A percentile compares a stretch with the other conserved stretches of the same genome.
Evolutionary conservation across 1,140 invertebrate species (phyloP).

Genomic region (Leptopilina boulardi): DNA sequence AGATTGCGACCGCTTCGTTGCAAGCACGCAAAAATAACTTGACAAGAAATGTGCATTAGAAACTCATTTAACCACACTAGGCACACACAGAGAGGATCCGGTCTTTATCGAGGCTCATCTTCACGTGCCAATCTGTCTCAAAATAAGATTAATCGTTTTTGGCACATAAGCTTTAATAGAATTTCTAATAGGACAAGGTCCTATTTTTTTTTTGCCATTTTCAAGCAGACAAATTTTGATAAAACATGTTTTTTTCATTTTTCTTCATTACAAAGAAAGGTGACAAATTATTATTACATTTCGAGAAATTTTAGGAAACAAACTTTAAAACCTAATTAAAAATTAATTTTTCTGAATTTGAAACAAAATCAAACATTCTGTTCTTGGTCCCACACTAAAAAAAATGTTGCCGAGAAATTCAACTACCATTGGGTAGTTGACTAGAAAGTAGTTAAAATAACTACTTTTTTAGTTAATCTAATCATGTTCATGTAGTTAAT

Average conservation of each 20-base stretch:
- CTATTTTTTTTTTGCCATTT: background rate
- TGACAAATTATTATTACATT: no score
- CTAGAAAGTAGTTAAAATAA: no score
- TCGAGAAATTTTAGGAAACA: no score
- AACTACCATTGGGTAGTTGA: no score
- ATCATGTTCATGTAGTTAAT: no score
- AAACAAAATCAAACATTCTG: no score
- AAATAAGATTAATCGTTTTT: constrained; percentile 18
- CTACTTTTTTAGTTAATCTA: no score
- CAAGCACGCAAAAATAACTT: constrained; percentile 13
- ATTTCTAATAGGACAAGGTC: background rate
- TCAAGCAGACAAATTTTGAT: background rate
- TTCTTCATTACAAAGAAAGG: no score
- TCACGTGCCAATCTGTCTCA: constrained; percentile 8
- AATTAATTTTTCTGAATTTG: no score
- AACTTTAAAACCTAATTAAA: no score
- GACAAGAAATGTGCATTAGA: constrained; percentile 17
- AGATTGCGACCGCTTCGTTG: background rate
- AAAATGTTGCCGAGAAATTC: no score
- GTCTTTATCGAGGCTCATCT: constrained; percentile 16
- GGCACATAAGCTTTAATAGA: constrained; percentile 2
- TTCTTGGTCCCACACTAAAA: no score
- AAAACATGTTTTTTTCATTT: background rate
- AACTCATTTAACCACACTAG: constrained; percentile 17
- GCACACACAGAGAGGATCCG: constrained; percentile 1